Evolutionary conservation across 2,888 invertebrate species (phyloP).

Genomic region (Epinotia bilunana): DNA sequence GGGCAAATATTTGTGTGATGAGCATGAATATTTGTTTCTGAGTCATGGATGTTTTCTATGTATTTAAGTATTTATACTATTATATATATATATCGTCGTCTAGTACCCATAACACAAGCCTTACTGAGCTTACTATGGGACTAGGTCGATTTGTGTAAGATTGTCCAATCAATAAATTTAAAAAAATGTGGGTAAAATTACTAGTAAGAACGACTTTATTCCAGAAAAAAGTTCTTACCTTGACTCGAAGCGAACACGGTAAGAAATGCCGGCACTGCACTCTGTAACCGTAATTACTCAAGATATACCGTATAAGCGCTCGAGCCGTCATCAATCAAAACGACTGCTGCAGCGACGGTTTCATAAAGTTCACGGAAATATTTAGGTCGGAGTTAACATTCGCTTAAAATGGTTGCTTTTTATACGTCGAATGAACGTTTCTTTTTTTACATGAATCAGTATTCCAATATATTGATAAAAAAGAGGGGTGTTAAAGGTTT

Average conservation of each 20-base stretch:
- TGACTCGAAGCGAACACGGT: background rate
- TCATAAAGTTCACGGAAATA: conserved; percentile 56
- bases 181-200: too few species aligned
- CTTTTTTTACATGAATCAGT: background rate
- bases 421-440: background rate
- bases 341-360: conserved; percentile 55
- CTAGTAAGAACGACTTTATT: background rate
- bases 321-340: conserved; percentile 64
- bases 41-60: too few species aligned
- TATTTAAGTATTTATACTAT: too few species aligned
- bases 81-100: too few species aligned
- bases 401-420: conserved; percentile 24
- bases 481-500: too few species aligned
- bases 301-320: conserved; percentile 30
- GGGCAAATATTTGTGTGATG: too few species aligned
- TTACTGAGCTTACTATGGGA: too few species aligned
- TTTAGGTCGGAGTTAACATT: conserved; percentile 45
- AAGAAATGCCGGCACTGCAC: conserved; percentile 25
- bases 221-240: background rate
- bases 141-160: too few species aligned
- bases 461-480: background rate
- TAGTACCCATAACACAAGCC: too few species aligned
- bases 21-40: too few species aligned
- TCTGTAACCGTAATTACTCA: conserved; percentile 41
- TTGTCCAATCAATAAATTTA: too few species aligned